These are phyloP conservation scores for Suncus etruscus DNA, from an alignment of 2,113 vertebrate genomes.

Conservation along the genomic window DNA sequence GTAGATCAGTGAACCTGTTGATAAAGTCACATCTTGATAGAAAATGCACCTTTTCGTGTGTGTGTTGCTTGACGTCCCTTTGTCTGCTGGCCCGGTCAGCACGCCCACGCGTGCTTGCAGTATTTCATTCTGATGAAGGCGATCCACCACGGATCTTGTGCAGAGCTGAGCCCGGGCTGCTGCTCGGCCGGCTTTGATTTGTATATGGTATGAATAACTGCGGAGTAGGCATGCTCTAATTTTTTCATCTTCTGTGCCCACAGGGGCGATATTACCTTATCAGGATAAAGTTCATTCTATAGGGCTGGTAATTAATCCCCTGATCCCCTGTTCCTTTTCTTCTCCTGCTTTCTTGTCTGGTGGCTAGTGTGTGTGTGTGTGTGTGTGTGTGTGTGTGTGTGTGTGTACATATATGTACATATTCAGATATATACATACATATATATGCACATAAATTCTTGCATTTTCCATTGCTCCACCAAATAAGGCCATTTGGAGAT, in stretches of 20 bases:
- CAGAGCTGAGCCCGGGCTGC: neutral
- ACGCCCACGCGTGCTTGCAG: neutral
- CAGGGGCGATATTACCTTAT: constrained; percentile 76
- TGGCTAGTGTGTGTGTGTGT: constrained; percentile 57
- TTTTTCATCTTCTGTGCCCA: constrained; percentile 69
- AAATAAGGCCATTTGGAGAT: constrained; percentile 81
- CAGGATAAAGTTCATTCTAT: constrained; percentile 81
- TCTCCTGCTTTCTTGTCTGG: constrained; percentile 73
- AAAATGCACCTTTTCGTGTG: constrained; percentile 7
- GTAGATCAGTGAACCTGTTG: neutral
- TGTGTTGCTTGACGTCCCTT: neutral
- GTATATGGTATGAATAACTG: constrained; percentile 64
- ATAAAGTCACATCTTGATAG: constrained; percentile 14
- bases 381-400: too few relatives aligned
- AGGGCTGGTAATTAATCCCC: constrained; percentile 83
- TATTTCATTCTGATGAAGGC: constrained; percentile 53
- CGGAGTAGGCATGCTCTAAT: constrained; percentile 63
- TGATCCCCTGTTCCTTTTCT: constrained; percentile 78
- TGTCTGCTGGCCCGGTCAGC: constrained; percentile 40
- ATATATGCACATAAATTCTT: constrained; percentile 79
- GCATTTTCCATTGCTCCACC: constrained; percentile 82
- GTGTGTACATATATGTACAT: too few relatives aligned
- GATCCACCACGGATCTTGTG: constrained; percentile 53
- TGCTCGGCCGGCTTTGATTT: constrained; percentile 27
- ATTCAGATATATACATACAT: too few relatives aligned